Evolutionary conservation across 2,113 vertebrate species (phyloP).

Genomic region (Phrynocephalus versicolor): DNA sequence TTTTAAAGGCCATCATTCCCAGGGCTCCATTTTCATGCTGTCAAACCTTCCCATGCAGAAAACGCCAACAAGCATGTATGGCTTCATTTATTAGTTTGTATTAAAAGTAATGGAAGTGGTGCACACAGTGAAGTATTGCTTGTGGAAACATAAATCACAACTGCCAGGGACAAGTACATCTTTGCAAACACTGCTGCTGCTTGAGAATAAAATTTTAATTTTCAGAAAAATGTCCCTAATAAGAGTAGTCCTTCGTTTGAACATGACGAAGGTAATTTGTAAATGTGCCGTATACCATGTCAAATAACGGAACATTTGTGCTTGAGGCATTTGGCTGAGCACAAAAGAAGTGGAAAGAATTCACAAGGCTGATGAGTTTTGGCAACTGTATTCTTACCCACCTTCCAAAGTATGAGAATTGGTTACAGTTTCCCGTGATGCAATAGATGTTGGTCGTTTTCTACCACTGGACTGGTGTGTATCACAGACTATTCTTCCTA

Average conservation of each 20-base stretch:
- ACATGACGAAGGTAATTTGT: conserved; percentile 1
- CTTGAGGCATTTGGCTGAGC: neutral
- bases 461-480: neutral
- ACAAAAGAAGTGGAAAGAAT: conserved; percentile 22
- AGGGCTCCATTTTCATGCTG: neutral
- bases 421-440: neutral
- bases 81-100: conserved; percentile 25
- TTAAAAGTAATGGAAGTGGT: conserved; percentile 39
- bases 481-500: neutral
- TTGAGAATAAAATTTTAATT: conserved; percentile 57
- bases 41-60: neutral
- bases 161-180: conserved; percentile 42
- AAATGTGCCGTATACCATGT: conserved; percentile 21
- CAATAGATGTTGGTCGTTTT: neutral
- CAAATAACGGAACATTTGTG: conserved; percentile 28
- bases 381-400: neutral
- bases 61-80: neutral
- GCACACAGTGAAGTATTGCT: conserved; percentile 42
- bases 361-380: neutral
- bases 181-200: conserved; percentile 53
- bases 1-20: conserved; percentile 37
- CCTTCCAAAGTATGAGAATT: neutral
- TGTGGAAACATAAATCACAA: conserved; percentile 60
- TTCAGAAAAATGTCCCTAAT: conserved; percentile 40
- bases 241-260: conserved; percentile 24